Evolutionary conservation across 2,113 vertebrate genomes (phyloP).

Genomic region (Cyanocitta stelleri): DNA sequence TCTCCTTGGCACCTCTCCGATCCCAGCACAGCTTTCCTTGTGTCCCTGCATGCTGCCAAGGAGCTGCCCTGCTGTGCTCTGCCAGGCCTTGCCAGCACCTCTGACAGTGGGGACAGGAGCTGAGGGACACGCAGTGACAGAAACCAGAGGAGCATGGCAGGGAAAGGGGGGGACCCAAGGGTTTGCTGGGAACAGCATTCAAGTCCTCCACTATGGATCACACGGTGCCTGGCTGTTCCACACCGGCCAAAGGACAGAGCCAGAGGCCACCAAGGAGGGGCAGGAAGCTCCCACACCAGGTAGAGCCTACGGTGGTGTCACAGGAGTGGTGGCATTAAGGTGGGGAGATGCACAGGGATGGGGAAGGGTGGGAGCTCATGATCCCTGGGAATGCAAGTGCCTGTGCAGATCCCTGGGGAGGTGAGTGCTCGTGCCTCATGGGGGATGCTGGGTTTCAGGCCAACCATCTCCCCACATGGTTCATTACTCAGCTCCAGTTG

Average conservation of each 20-base stretch:
- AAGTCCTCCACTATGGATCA: fast-evolving
- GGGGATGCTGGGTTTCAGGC: neutral
- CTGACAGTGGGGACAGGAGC: neutral
- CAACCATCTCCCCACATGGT: neutral
- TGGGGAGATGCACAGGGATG: neutral
- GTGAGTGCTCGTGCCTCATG: fast-evolving
- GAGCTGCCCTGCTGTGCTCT: neutral
- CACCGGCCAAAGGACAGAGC: neutral
- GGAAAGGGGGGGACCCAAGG: neutral
- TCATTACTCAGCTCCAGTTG: neutral
- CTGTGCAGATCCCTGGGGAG: neutral
- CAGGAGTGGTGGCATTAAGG: neutral
- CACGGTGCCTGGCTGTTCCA: neutral
- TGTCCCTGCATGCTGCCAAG: neutral
- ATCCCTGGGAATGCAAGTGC: neutral
- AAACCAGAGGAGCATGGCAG: neutral
- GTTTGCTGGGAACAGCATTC: neutral
- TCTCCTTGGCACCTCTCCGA: neutral
- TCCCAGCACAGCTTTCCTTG: neutral
- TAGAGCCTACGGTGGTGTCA: fast-evolving
- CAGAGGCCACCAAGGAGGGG: neutral
- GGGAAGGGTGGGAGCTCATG: neutral
- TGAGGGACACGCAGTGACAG: fast-evolving
- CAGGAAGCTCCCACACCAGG: neutral
- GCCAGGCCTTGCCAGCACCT: neutral